Evolutionary conservation across 2,113 vertebrate species (phyloP).

Genomic region (Hippocampus mohnikei): DNA sequence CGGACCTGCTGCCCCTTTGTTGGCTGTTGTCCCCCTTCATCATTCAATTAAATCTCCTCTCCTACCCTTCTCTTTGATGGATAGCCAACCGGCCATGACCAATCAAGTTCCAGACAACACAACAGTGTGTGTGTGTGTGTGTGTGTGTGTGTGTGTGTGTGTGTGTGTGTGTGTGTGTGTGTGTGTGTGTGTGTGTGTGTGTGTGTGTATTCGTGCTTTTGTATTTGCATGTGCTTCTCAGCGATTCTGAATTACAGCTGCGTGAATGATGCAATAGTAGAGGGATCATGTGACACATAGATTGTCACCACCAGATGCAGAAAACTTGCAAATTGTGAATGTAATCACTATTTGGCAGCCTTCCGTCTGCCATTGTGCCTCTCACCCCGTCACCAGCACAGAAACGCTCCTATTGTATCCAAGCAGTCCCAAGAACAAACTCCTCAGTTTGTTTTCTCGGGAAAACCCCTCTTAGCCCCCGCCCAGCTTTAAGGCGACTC

Average conservation of each 20-base stretch:
- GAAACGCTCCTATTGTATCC: slow-evolving; percentile 53
- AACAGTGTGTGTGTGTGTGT: slow-evolving; percentile 7
- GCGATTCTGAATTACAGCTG: background rate
- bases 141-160: background rate
- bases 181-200: no score
- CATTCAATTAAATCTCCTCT: background rate
- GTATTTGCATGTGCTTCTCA: background rate
- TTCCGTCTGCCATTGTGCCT: slow-evolving; percentile 27
- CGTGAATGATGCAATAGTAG: slow-evolving; percentile 7
- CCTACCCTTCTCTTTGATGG: background rate
- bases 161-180: no score
- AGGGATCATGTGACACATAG: slow-evolving; percentile 9
- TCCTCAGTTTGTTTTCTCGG: slow-evolving; percentile 44
- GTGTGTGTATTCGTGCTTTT: no score
- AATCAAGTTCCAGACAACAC: slow-evolving; percentile 44
- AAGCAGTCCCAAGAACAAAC: slow-evolving; percentile 35
- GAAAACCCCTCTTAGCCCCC: slow-evolving; percentile 47
- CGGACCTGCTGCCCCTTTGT: slow-evolving; percentile 2
- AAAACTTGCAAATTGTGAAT: slow-evolving; percentile 30
- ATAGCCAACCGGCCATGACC: slow-evolving; percentile 37
- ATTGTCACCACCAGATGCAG: slow-evolving; percentile 10
- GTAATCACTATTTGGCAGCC: slow-evolving; percentile 33
- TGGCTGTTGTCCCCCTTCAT: slow-evolving; percentile 2
- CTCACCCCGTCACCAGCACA: slow-evolving; percentile 9
- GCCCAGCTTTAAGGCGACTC: slow-evolving; percentile 16